Percentiles rank a stretch among this genome's conserved stretches.
phyloP scores from a whole-genome alignment of 2,888 invertebrate species.

The Palloptera scutellata region DNA sequence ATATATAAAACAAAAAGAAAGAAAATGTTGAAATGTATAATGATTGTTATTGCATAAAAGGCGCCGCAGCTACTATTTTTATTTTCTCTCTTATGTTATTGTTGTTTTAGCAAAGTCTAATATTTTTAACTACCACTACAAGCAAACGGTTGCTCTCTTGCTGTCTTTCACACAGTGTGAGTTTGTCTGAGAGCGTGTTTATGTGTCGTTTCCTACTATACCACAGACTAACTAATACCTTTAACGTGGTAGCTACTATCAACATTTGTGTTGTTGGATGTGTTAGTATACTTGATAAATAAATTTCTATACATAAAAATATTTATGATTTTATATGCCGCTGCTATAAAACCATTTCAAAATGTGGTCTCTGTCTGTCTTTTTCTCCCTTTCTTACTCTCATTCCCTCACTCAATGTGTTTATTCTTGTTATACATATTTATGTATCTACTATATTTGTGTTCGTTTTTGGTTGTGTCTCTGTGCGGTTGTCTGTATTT shows the following conservation, averaged over 20 bases:
- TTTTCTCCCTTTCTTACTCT: background rate
- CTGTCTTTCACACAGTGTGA: no score
- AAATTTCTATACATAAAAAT: slow-evolving; percentile 53
- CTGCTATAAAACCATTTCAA: slow-evolving; percentile 30
- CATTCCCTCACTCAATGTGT: background rate
- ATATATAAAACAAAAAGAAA: no score
- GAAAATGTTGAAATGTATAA: slow-evolving; percentile 30
- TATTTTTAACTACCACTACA: no score
- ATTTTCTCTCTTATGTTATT: no score
- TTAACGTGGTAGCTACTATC: no score
- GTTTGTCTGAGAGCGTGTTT: no score
- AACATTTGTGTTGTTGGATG: no score
- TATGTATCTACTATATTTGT: background rate
- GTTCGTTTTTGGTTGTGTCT: background rate
- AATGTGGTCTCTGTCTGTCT: background rate
- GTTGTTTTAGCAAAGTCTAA: no score
- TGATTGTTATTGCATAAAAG: slow-evolving; percentile 55
- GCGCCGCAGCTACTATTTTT: slow-evolving; percentile 36
- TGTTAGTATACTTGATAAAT: slow-evolving; percentile 33
- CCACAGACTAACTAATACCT: no score
- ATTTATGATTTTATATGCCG: slow-evolving; percentile 51
- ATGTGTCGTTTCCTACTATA: no score
- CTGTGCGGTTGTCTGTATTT: background rate
- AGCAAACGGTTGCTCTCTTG: no score
- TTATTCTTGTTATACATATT: no score